Base-by-base conservation (phyloP, 2,797 vertebrate species). In the Arnoldichthys spilopterus region DNA sequence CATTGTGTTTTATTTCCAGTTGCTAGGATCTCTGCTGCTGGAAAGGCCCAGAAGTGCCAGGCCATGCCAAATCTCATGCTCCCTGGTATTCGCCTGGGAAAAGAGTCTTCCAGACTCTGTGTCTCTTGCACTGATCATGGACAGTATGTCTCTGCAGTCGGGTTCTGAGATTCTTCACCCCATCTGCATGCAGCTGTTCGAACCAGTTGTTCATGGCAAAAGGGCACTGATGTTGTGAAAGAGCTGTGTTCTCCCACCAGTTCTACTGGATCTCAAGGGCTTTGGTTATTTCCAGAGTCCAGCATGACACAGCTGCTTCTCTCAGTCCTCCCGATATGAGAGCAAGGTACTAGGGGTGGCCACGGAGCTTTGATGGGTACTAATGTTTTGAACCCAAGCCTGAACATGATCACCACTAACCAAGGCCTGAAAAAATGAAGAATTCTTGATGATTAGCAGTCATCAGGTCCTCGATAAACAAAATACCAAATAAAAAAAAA, bases 281-380 rank as follows among this genome's bases (percentile, higher is more conserved):
- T 81, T 81, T 24, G 74, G 73, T 77, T 85, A 83, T 85, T 85
- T 77, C 79, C 76, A 72, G 64, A 76, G 81, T 76, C 71, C 51
- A 61, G 28, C 34, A 32, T 80, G 71, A 66, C 54, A 30, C 82
- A 85, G 84, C 82, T 86, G 80, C 72, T 81, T 59, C 69, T 12
- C 47, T 76, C 61, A 43, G 64, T 77, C 58, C 58, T 64, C 68
- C 0, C 54, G 64, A 66, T 11, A 22, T 47, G 77, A 37, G 32
- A 68, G 13, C 3, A 61, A 78, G 69, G 37, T 70, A 54, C 24
- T 81, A 58, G 54, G 67, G n/a, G n/a, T n/a, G n/a, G n/a, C n/a
- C n/a, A n/a, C 6, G n/a, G n/a, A n/a, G 61, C 30, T 62, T 34
- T 62, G 59, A 9, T 20, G 16, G 12, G 30, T 7, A 0, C 7